phyloP scores from a whole-genome alignment of 2,888 invertebrate genomes.

The Neoitamus cyanurus region DNA sequence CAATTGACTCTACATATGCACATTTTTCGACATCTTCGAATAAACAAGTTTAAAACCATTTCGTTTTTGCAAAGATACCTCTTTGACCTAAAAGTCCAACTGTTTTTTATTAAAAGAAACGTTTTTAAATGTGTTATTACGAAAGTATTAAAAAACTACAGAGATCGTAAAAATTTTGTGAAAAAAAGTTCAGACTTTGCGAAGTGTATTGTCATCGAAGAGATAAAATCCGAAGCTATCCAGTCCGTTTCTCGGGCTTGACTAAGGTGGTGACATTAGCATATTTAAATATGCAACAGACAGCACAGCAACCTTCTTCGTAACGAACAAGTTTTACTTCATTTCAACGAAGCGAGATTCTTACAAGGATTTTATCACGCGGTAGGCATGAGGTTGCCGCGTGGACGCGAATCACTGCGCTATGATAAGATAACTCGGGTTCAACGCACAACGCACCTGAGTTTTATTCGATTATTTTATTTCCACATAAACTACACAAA shows the following conservation, averaged over 20 bases:
- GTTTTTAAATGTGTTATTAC: neutral
- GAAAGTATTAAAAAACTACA: neutral
- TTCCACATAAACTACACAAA: conserved; percentile 22
- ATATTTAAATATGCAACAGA: neutral
- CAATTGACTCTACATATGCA: too few relatives aligned
- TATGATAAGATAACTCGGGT: neutral
- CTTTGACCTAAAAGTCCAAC: too few relatives aligned
- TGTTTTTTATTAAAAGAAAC: too few relatives aligned
- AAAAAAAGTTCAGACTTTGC: neutral
- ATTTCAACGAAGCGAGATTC: neutral
- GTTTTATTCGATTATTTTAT: neutral
- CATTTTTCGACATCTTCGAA: too few relatives aligned
- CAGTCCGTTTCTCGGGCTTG: neutral
- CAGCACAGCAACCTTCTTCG: conserved; percentile 8
- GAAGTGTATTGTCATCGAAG: neutral
- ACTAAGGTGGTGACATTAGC: neutral
- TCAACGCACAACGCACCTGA: neutral
- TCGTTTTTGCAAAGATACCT: too few relatives aligned
- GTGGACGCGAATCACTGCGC: neutral
- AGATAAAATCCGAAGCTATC: neutral
- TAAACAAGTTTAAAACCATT: too few relatives aligned
- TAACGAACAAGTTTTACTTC: conserved; percentile 28
- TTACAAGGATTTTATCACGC: conserved; percentile 1
- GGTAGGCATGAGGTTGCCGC: neutral
- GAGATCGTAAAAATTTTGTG: neutral